Evolutionary conservation across 2,888 invertebrate genomes (phyloP).

Genomic region (Aradus depressus): DNA sequence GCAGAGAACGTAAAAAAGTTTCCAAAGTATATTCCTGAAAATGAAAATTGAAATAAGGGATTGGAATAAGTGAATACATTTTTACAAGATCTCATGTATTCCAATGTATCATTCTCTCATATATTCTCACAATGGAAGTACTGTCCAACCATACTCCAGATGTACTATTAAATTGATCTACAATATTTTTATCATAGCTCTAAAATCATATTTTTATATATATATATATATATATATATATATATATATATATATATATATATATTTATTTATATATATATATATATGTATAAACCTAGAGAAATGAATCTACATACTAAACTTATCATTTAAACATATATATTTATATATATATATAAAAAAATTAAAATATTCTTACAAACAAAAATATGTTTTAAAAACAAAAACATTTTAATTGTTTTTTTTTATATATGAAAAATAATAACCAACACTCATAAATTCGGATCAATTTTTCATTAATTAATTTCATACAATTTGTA

Average conservation of each 20-base stretch:
- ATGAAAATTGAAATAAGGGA: neutral
- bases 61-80: neutral
- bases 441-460: conserved; percentile 18
- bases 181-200: conserved; percentile 26
- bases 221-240: conserved; percentile 16
- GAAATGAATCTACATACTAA: conserved; percentile 25
- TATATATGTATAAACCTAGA: conserved; percentile 24
- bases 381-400: conserved; percentile 13
- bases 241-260: conserved; percentile 23
- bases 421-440: conserved; percentile 20
- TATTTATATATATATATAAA: no score
- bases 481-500: neutral
- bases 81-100: conserved; percentile 26
- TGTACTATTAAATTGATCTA: conserved; percentile 27
- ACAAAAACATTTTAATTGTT: conserved; percentile 14
- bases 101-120: conserved; percentile 19
- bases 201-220: conserved; percentile 26
- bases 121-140: conserved; percentile 25
- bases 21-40: neutral
- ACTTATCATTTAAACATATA: conserved; percentile 27
- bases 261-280: conserved; percentile 18
- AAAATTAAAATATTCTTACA: conserved; percentile 8
- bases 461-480: conserved; percentile 9
- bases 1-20: no score
- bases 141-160: conserved; percentile 24